These are phyloP conservation scores for Coptodon bakossiorum DNA, from an alignment of 2,113 vertebrate genomes.

Conservation along the genomic window DNA sequence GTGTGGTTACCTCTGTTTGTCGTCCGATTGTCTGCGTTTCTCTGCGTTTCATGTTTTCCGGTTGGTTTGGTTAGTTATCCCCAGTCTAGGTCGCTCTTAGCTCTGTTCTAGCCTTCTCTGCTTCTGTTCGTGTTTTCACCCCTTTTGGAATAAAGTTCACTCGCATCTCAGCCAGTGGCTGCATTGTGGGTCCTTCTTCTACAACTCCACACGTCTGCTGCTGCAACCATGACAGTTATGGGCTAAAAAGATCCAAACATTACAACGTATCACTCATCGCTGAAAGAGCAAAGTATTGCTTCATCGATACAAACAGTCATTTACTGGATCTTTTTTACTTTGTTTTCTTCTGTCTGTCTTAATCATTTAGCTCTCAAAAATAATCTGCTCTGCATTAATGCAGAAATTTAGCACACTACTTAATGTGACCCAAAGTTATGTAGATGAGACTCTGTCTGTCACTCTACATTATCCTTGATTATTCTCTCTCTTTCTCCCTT, in stretches of 20 bases:
- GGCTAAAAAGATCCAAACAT: neutral
- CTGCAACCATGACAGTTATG: neutral
- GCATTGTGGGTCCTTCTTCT: neutral
- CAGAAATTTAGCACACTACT: neutral
- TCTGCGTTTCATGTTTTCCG: neutral
- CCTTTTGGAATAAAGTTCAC: neutral
- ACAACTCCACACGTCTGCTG: neutral
- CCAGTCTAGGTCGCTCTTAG: neutral
- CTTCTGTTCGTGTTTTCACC: neutral
- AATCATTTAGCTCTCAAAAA: neutral
- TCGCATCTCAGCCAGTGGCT: neutral
- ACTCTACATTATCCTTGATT: neutral
- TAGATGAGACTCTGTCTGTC: neutral
- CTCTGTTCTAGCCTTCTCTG: neutral
- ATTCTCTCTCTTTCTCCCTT: neutral
- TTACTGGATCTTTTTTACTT: neutral
- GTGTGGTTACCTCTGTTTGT: neutral
- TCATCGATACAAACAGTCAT: neutral
- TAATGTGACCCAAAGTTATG: neutral
- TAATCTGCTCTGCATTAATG: neutral
- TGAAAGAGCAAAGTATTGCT: neutral
- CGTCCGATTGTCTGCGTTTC: rapidly evolving
- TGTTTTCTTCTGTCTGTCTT: neutral
- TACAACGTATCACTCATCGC: neutral
- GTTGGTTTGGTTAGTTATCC: neutral